Evolutionary conservation across 2,797 vertebrate genomes (phyloP).

Genomic region (Alectoris magna): DNA sequence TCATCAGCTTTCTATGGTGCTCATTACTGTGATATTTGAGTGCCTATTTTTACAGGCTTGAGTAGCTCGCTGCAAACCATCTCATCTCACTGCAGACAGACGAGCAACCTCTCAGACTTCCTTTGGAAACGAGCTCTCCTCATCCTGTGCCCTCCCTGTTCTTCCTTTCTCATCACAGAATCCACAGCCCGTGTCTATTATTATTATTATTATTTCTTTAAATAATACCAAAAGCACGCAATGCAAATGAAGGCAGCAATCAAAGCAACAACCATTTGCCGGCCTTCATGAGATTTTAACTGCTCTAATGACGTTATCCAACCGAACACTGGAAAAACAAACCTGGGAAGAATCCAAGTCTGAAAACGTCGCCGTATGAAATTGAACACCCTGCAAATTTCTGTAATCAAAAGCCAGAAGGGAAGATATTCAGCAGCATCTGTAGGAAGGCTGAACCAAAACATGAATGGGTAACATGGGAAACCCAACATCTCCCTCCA

Average conservation of each 20-base stretch:
- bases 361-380: not conserved
- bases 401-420: not conserved
- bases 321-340: not conserved
- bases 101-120: not conserved
- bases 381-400: not conserved
- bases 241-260: not conserved
- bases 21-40: constrained; percentile 36
- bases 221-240: not conserved
- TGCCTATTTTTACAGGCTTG: constrained; percentile 14
- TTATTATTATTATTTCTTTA: not conserved
- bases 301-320: not conserved
- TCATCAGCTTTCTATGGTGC: constrained; percentile 45
- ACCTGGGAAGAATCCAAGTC: not conserved
- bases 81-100: not conserved
- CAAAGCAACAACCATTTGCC: not conserved
- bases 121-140: constrained; percentile 11
- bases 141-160: not conserved
- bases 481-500: not conserved
- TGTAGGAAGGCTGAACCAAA: not conserved
- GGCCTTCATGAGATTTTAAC: not conserved
- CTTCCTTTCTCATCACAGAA: not conserved
- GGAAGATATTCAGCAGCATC: not conserved
- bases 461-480: accelerated
- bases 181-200: not conserved
- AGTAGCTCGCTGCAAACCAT: constrained; percentile 6